Conservation (phyloP, 2,113 vertebrate genomes). For the Strigops habroptila region DNA sequence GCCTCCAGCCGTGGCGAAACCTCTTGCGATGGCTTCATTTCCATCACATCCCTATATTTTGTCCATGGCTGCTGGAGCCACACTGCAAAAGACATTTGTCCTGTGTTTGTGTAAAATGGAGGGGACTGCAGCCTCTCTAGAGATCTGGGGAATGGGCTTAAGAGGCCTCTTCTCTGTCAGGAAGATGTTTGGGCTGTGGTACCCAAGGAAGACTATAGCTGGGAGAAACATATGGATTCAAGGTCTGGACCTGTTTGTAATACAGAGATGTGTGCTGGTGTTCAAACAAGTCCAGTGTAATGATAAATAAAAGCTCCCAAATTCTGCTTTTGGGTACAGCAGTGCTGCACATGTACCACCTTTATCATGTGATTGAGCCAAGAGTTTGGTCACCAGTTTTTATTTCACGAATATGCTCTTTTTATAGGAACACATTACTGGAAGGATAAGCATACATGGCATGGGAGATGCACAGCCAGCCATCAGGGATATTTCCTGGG, state of each 20-base stretch:
- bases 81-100: neutral
- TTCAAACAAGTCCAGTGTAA: neutral
- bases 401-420: neutral
- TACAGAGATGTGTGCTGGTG: neutral
- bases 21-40: fast-evolving
- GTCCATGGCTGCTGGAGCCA: fast-evolving
- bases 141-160: neutral
- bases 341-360: neutral
- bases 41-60: neutral
- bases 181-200: neutral
- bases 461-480: fast-evolving
- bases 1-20: neutral
- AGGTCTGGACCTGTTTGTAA: neutral
- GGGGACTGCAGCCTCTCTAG: fast-evolving
- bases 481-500: neutral
- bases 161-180: neutral
- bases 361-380: fast-evolving
- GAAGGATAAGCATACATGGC: neutral
- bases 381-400: neutral
- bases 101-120: neutral
- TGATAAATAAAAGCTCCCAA: neutral
- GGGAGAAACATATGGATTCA: neutral
- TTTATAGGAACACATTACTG: neutral
- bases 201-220: fast-evolving
- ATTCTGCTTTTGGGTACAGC: neutral